Evolutionary conservation across 2,113 vertebrate genomes (phyloP).

Genomic region (Gavialis gangeticus): DNA sequence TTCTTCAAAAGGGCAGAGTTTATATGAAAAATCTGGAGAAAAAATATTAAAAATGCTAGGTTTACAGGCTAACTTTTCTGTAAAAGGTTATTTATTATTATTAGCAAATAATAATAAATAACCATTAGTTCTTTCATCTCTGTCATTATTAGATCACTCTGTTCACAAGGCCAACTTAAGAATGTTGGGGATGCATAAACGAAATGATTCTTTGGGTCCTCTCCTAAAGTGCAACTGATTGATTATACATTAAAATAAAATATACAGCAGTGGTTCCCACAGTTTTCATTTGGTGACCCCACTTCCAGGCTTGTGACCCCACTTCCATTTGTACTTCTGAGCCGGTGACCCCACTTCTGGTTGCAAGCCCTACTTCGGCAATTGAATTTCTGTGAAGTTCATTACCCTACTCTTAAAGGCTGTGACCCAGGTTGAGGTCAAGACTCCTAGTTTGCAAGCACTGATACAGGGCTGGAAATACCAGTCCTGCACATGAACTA

Average conservation of each 20-base stretch:
- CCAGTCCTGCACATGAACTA: not conserved
- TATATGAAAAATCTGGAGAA: not conserved
- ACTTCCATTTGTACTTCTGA: too few relatives aligned
- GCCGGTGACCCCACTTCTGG: too few relatives aligned
- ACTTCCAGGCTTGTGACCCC: too few relatives aligned
- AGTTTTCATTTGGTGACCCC: too few relatives aligned
- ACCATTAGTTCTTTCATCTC: fast-evolving
- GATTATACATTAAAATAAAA: not conserved
- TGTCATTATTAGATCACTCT: not conserved
- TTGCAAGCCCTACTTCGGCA: too few relatives aligned
- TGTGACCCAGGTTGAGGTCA: too few relatives aligned
- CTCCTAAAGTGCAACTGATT: not conserved
- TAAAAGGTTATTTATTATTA: too few relatives aligned
- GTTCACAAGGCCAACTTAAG: not conserved
- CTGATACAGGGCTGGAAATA: not conserved
- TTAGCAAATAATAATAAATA: not conserved
- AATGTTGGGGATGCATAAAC: not conserved
- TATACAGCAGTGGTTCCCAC: not conserved
- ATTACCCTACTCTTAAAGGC: too few relatives aligned
- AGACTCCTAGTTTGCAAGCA: too few relatives aligned
- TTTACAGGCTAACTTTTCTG: not conserved
- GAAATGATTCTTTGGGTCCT: not conserved
- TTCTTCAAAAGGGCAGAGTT: not conserved
- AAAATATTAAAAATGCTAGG: fast-evolving
- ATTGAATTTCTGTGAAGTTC: too few relatives aligned